These are phyloP conservation scores for Liasis olivaceus DNA, from an alignment of 2,797 vertebrate species.

Conservation along the genomic window DNA sequence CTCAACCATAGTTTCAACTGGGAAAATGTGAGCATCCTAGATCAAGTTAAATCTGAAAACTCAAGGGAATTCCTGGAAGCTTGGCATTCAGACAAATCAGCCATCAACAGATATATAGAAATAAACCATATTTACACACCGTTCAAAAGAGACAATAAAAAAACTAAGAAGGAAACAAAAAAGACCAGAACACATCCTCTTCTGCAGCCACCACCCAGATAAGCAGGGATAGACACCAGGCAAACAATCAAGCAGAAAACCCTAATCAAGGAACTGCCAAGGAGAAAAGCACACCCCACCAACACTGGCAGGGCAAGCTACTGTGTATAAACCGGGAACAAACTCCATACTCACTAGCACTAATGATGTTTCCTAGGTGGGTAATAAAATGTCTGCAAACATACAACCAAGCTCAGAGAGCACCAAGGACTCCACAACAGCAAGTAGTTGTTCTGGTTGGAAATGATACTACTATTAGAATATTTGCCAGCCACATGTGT, in stretches of 20 bases:
- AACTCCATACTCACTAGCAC: not conserved
- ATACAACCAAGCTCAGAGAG: not conserved
- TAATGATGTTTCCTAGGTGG: not conserved
- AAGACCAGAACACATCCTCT: too few species aligned
- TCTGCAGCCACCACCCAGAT: too few species aligned
- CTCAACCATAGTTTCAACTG: too few species aligned
- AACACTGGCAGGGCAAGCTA: not conserved
- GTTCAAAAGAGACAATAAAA: not conserved
- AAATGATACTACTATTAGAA: not conserved
- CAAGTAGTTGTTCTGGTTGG: not conserved
- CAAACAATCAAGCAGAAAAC: not conserved
- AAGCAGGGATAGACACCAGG: not conserved
- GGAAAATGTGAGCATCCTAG: too few species aligned
- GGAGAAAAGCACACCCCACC: not conserved
- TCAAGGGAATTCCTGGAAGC: too few species aligned
- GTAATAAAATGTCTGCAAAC: not conserved
- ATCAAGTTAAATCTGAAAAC: too few species aligned
- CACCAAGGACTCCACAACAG: not conserved
- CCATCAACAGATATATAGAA: too few species aligned
- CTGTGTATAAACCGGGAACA: not conserved
- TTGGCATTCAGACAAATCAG: too few species aligned
- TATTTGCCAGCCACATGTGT: not conserved
- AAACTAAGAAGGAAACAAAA: not conserved
- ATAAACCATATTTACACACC: too few species aligned
- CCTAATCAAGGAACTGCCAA: not conserved